Percentiles rank a stretch among this genome's conserved stretches.
Conservation (phyloP, 2,113 vertebrate genomes). For the Apaloderma vittatum region DNA sequence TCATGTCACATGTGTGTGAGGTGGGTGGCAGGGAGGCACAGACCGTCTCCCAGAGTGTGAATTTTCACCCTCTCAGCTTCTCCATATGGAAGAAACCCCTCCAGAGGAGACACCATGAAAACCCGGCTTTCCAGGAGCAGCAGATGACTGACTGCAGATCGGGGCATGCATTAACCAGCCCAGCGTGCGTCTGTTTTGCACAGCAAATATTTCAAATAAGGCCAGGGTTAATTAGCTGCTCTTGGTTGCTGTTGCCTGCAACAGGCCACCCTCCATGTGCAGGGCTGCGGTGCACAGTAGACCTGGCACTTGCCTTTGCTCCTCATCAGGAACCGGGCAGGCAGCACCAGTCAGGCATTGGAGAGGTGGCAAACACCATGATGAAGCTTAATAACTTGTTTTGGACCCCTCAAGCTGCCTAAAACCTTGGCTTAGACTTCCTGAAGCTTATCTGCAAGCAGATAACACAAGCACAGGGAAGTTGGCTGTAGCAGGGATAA, state of each 20-base stretch:
- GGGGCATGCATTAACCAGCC: fast-evolving
- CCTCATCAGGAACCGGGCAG: neutral
- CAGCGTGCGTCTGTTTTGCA: neutral
- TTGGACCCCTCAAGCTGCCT: neutral
- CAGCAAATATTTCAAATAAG: neutral
- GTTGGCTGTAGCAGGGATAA: neutral
- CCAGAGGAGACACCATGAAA: neutral
- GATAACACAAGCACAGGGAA: neutral
- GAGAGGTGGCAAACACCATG: neutral
- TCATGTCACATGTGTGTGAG: fast-evolving
- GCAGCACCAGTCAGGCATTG: neutral
- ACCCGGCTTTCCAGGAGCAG: neutral
- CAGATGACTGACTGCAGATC: fast-evolving
- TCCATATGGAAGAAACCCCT: neutral
- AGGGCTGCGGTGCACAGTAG: neutral
- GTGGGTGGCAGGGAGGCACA: neutral
- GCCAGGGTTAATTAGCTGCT: neutral
- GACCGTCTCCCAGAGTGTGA: neutral
- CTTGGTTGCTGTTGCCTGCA: neutral
- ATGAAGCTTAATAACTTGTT: neutral
- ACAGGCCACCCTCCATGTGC: neutral
- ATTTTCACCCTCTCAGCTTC: neutral
- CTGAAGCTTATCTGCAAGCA: neutral
- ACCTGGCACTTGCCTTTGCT: neutral
- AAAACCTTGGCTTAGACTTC: neutral